These are phyloP conservation scores for Reinhardtius hippoglossoides DNA, from an alignment of 2,113 vertebrate genomes.

Conservation along the genomic window DNA sequence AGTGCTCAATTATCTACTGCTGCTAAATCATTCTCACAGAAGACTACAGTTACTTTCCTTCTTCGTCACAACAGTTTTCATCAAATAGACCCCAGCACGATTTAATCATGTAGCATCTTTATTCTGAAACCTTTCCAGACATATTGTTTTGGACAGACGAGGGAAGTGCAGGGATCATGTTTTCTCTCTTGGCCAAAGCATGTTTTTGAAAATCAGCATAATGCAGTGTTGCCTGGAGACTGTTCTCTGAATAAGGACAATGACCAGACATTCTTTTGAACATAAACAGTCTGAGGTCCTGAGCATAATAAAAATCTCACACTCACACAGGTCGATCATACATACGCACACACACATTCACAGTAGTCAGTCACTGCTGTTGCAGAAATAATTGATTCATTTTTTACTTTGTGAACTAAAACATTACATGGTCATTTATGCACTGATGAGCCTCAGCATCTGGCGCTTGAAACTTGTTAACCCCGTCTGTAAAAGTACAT, in stretches of 20 bases:
- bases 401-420: neutral
- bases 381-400: conserved; percentile 4
- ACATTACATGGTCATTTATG: conserved; percentile 15
- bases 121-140: conserved; percentile 52
- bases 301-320: conserved; percentile 54
- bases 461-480: conserved; percentile 7
- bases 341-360: neutral
- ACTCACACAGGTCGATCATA: conserved; percentile 13
- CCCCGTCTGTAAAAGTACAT: conserved; percentile 23
- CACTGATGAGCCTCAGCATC: conserved; percentile 10
- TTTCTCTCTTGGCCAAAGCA: conserved; percentile 37
- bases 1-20: conserved; percentile 11
- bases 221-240: conserved; percentile 23
- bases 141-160: conserved; percentile 22
- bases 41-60: neutral
- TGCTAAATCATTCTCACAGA: conserved; percentile 30
- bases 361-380: conserved; percentile 5
- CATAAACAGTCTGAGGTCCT: conserved; percentile 67
- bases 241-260: conserved; percentile 30
- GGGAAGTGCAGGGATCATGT: conserved; percentile 17
- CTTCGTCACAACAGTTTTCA: neutral
- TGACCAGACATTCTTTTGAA: conserved; percentile 61
- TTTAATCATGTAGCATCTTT: conserved; percentile 43
- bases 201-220: conserved; percentile 34
- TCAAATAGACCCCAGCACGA: neutral